phyloP scores from a whole-genome alignment of 2,797 vertebrate species.

The Astyanax mexicanus region DNA sequence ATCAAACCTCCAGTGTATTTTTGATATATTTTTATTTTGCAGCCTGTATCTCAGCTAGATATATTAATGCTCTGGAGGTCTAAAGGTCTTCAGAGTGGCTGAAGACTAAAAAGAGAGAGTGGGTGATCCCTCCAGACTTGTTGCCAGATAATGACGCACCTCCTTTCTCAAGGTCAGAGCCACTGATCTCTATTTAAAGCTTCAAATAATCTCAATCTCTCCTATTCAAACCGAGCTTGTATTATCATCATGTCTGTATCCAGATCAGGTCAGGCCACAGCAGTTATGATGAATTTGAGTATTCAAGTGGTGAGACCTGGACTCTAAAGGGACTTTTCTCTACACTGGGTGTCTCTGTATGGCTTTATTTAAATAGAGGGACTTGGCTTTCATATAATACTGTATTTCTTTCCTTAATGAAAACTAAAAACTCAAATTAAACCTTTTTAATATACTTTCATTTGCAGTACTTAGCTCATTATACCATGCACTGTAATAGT shows the following conservation, averaged over 20 bases:
- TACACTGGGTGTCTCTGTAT: no score
- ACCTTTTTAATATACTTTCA: no score
- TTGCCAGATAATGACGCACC: neutral
- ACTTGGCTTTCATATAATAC: no score
- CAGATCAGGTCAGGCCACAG: neutral
- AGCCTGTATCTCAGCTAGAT: neutral
- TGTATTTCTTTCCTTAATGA: no score
- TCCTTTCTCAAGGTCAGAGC: neutral
- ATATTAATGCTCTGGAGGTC: slow-evolving; percentile 1
- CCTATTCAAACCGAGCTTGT: neutral
- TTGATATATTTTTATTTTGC: slow-evolving; percentile 13
- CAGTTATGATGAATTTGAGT: no score
- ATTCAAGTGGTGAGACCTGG: no score
- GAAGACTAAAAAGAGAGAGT: neutral
- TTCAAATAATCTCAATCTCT: neutral
- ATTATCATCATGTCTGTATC: neutral
- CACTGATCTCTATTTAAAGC: neutral
- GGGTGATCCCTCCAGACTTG: neutral
- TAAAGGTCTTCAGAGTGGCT: neutral
- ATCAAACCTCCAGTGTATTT: slow-evolving; percentile 6
- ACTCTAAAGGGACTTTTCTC: no score
- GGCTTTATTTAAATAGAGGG: no score
- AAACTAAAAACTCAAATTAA: no score
- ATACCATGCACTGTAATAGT: no score
- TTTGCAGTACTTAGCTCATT: no score